Base-by-base conservation (phyloP, 1,140 invertebrate genomes). In the Drosophila virilis region DNA sequence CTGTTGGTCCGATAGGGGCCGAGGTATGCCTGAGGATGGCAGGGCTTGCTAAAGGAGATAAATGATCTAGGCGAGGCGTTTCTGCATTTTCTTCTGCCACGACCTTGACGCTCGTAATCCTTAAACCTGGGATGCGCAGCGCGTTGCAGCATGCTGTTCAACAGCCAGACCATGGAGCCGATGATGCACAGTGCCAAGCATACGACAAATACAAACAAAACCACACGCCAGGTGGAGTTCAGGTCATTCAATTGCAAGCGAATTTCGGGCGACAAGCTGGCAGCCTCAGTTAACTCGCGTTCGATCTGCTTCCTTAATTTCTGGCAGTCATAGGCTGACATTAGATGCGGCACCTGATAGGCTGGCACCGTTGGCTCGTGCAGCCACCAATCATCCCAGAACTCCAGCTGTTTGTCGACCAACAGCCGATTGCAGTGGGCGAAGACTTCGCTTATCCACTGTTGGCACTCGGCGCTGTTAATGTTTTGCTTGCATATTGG, bases 341-440 rank as follows among this genome's bases (percentile, higher is more conserved):
- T 75, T 2, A 58, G 45, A n/a, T 50, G 57, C 0, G 83, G 64
- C 9, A 52, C 13, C 1, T 46, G 32, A 40, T 84, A 80, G 17
- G 37, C 64, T 1, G 38, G 33, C 10, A 40, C 17, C 0, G 64
- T 48, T 5, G 38, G 59, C 4, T 72, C 64, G 28, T 72, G 60
- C 8, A 80, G 38, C 82, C 82, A 86, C 82, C 75, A 86, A 4
- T 37, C 61, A 6, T 86, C 58, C 82, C 82, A 86, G 8, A 78
- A 69, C 5, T 60, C 72, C 3, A 71, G 50, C 37, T 71, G 45
- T 17, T 71, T 50, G 8, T 57, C 46, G 5, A 58, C 58, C 13
- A 75, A 51, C 1, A 86, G 28, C 2, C 71, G 60, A 22, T 46
- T 55, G 57, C 82, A 86, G 32, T 78, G 83, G n/a, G 60, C 45